A percentile compares a stretch with the other conserved stretches of the same genome.
Evolutionary conservation across 30 jellyfish, hydroid and myxozoan species (phyloP).

Genomic region (Hydractinia symbiolongicarpus): DNA sequence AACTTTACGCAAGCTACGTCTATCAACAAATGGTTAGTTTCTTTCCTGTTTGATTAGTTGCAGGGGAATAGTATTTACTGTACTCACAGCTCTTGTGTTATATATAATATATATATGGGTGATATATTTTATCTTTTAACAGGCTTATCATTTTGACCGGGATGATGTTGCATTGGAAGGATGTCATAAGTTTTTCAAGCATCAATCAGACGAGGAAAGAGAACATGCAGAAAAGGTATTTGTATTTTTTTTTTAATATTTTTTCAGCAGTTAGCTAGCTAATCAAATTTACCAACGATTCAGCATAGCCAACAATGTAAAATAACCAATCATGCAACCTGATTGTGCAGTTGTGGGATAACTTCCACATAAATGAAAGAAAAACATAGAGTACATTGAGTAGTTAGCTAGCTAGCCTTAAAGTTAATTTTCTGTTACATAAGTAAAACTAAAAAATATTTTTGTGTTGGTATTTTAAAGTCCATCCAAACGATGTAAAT

Average conservation of each 20-base stretch:
- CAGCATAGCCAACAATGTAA: too few relatives aligned
- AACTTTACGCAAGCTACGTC: conserved; percentile 88
- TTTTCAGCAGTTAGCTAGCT: too few relatives aligned
- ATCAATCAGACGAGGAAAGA: conserved; percentile 87
- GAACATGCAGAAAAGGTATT: conserved; percentile 89
- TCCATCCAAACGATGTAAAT: too few relatives aligned
- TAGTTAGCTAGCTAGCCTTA: too few relatives aligned
- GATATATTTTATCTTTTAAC: neutral
- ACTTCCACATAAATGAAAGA: neutral
- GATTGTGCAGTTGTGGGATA: neutral
- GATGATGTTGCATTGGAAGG: conserved; percentile 85
- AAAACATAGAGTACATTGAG: too few relatives aligned
- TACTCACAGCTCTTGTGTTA: neutral
- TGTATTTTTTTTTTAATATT: too few relatives aligned
- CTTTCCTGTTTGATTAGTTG: neutral
- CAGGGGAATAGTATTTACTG: neutral
- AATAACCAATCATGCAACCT: neutral
- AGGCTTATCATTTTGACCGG: conserved; percentile 93
- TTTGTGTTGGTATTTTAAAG: too few relatives aligned
- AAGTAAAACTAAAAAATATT: too few relatives aligned
- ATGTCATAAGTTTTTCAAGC: conserved; percentile 67
- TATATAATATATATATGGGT: neutral
- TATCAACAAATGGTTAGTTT: conserved; percentile 75
- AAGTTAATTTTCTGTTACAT: too few relatives aligned
- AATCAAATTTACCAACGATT: too few relatives aligned